phyloP scores from a whole-genome alignment of 2,113 vertebrate species.

The Micronycteris hirsuta region DNA sequence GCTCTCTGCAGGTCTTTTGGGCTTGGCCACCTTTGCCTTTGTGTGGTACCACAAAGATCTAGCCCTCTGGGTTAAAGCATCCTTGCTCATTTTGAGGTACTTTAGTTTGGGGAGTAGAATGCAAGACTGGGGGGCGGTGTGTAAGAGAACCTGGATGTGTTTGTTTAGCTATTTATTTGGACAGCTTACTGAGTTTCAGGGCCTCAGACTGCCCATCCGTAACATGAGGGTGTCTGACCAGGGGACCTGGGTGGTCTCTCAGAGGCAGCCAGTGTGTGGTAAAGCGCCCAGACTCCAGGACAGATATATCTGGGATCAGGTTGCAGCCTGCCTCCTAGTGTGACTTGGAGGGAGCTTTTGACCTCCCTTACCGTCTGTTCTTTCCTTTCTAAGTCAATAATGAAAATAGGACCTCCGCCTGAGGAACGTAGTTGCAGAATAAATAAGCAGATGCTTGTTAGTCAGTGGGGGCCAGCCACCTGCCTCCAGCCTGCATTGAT shows the following conservation, averaged over 20 bases:
- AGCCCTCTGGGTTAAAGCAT: neutral
- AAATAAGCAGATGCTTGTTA: neutral
- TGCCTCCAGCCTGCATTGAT: neutral
- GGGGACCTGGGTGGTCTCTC: neutral
- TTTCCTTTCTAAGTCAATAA: neutral
- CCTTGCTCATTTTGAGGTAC: neutral
- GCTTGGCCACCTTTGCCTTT: neutral
- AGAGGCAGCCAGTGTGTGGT: neutral
- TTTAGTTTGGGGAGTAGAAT: slow-evolving; percentile 6
- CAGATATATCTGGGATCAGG: neutral
- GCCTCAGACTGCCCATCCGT: neutral
- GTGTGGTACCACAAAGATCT: neutral
- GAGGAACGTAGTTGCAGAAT: neutral
- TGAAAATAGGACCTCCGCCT: neutral
- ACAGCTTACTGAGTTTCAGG: neutral
- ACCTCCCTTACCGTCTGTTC: neutral
- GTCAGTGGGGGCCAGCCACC: neutral
- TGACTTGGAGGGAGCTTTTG: neutral
- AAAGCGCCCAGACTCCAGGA: neutral
- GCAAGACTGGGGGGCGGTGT: neutral
- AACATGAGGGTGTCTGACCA: neutral
- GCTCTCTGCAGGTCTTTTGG: neutral
- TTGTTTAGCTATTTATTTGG: neutral
- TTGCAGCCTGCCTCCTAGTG: neutral
- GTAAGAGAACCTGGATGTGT: neutral